phyloP scores from a whole-genome alignment of 2,113 vertebrate genomes.

The Rutilus rutilus region DNA sequence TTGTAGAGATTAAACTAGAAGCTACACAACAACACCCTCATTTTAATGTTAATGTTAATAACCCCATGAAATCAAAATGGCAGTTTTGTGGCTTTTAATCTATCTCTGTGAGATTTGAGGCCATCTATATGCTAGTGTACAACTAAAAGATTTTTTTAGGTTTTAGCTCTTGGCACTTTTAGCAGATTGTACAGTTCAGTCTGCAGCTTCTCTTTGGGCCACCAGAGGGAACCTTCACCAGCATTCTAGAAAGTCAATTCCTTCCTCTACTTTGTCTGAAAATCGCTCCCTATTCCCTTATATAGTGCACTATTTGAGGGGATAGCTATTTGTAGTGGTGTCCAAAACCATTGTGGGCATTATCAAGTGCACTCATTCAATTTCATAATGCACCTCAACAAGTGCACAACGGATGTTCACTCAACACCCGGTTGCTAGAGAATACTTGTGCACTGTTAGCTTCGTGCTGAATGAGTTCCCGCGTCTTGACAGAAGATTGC shows the following conservation, averaged over 20 bases:
- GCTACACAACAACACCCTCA: neutral
- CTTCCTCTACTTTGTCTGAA: neutral
- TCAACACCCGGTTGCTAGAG: no score
- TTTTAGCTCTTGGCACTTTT: neutral
- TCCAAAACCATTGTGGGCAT: no score
- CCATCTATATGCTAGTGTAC: neutral
- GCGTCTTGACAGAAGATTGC: no score
- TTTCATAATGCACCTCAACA: no score
- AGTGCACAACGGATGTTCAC: no score
- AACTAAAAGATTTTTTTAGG: neutral
- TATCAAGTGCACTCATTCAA: no score
- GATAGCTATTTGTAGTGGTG: no score
- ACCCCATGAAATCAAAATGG: neutral
- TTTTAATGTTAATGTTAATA: neutral
- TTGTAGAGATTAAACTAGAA: neutral
- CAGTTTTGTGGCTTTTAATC: neutral
- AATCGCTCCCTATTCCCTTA: no score
- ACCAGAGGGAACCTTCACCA: neutral
- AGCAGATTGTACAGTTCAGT: neutral
- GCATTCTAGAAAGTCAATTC: neutral
- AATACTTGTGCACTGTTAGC: no score
- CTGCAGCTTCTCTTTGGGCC: neutral
- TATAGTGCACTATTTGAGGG: no score
- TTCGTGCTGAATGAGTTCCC: no score
- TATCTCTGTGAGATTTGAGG: neutral